phyloP scores from a whole-genome alignment of 2,113 vertebrate genomes.

The Phainopepla nitens region DNA sequence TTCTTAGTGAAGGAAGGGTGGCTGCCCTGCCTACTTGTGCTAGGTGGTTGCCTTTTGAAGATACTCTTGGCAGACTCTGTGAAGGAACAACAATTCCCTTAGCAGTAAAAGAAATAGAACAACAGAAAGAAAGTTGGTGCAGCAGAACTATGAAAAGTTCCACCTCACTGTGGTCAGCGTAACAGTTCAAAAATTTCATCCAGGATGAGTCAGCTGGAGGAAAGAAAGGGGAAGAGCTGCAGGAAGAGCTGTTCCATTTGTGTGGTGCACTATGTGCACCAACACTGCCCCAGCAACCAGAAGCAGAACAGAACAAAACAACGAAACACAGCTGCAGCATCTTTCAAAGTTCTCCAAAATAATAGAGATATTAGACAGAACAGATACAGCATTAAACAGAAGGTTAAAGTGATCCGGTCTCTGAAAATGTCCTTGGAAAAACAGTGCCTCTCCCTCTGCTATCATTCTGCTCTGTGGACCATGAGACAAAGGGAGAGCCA shows the following conservation, averaged over 20 bases:
- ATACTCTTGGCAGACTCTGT: neutral
- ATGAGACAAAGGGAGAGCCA: neutral
- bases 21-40: neutral
- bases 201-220: neutral
- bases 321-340: neutral
- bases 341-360: neutral
- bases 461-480: neutral
- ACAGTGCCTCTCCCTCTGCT: neutral
- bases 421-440: neutral
- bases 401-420: neutral
- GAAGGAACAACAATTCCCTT: neutral
- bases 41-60: neutral
- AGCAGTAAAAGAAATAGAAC: neutral
- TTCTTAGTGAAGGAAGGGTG: neutral
- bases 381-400: neutral
- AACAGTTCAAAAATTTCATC: neutral
- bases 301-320: neutral
- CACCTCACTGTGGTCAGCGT: neutral
- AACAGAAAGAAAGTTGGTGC: neutral
- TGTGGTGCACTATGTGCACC: fast-evolving
- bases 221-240: neutral
- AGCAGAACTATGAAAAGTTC: neutral
- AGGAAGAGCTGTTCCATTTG: neutral
- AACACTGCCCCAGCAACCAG: neutral
- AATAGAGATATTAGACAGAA: neutral